Evolutionary conservation across 2,888 invertebrate genomes (phyloP).

Genomic region (Automeris io): DNA sequence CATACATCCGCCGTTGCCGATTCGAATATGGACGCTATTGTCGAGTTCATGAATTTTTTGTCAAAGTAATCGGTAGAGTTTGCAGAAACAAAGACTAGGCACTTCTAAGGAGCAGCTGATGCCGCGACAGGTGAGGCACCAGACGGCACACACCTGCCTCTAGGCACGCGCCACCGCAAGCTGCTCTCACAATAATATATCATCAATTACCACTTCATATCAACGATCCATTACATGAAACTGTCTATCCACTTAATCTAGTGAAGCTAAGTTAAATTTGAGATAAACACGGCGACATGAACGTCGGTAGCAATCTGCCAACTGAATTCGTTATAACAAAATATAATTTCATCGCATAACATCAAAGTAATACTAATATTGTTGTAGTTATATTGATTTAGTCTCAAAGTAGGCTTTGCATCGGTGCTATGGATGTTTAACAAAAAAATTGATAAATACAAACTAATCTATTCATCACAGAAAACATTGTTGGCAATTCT

Average conservation of each 20-base stretch:
- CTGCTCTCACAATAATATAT: conserved; percentile 56
- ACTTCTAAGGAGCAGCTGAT: conserved; percentile 65
- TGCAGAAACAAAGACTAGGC: conserved; percentile 18
- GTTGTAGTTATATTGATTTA: too few relatives aligned
- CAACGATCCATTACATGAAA: conserved; percentile 36
- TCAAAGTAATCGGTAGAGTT: background rate
- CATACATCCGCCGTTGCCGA: background rate
- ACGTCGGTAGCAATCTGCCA: too few relatives aligned
- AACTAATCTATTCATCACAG: too few relatives aligned
- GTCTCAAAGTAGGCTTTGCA: too few relatives aligned
- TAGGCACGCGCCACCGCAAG: conserved; percentile 66
- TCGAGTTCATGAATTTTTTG: background rate
- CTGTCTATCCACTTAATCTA: conserved; percentile 30
- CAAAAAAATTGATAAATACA: too few relatives aligned
- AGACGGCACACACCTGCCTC: conserved; percentile 66
- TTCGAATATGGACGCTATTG: background rate
- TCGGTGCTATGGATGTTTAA: too few relatives aligned
- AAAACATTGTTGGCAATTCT: too few relatives aligned
- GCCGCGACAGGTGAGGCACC: conserved; percentile 67
- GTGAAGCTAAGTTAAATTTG: conserved; percentile 44
- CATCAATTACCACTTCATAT: conserved; percentile 41
- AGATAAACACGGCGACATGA: too few relatives aligned
- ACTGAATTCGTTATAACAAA: too few relatives aligned
- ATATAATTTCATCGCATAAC: too few relatives aligned
- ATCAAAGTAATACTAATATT: too few relatives aligned